Conservation (phyloP, 2,888 invertebrate genomes). For the Melieria picta region DNA sequence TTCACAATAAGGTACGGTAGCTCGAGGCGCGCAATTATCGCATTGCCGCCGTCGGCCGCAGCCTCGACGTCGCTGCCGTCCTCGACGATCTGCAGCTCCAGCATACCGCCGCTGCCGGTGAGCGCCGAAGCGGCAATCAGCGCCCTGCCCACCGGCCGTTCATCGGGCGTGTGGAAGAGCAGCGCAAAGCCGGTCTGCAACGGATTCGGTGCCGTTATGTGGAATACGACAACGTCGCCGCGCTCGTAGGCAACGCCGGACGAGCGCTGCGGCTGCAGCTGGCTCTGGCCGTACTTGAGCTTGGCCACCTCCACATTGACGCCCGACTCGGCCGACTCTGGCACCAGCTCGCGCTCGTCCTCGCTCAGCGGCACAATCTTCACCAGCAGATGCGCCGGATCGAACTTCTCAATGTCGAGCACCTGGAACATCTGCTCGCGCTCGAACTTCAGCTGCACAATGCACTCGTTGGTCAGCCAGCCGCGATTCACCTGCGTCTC, state of each 20-base stretch:
- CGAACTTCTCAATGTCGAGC: slow-evolving; percentile 68
- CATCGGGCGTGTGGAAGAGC: slow-evolving; percentile 47
- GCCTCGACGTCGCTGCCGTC: slow-evolving; percentile 72
- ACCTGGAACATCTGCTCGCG: slow-evolving; percentile 77
- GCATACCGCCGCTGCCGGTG: slow-evolving; percentile 77
- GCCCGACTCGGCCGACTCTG: slow-evolving; percentile 37
- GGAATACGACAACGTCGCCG: slow-evolving; percentile 59
- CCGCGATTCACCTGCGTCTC: slow-evolving; percentile 73
- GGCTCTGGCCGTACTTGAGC: slow-evolving; percentile 54
- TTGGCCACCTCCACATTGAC: slow-evolving; percentile 57
- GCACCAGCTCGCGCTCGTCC: slow-evolving; percentile 35
- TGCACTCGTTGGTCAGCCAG: slow-evolving; percentile 81
- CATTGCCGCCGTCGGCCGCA: slow-evolving; percentile 67
- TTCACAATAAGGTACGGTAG: slow-evolving; percentile 70
- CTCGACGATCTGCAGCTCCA: slow-evolving; percentile 80
- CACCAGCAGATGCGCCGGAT: slow-evolving; percentile 64
- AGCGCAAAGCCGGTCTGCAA: slow-evolving; percentile 47
- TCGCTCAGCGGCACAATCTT: slow-evolving; percentile 63
- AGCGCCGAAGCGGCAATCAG: slow-evolving; percentile 83
- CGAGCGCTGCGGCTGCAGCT: slow-evolving; percentile 51
- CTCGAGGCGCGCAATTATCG: slow-evolving; percentile 80
- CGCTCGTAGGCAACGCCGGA: slow-evolving; percentile 54
- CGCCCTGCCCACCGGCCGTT: slow-evolving; percentile 81
- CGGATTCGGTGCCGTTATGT: slow-evolving; percentile 54
- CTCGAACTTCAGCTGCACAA: slow-evolving; percentile 82